Evolutionary conservation across 2,888 invertebrate species (phyloP), one percentile per base, ranked within the genome.

Genomic region (Dicroscelio sp.): DNA sequence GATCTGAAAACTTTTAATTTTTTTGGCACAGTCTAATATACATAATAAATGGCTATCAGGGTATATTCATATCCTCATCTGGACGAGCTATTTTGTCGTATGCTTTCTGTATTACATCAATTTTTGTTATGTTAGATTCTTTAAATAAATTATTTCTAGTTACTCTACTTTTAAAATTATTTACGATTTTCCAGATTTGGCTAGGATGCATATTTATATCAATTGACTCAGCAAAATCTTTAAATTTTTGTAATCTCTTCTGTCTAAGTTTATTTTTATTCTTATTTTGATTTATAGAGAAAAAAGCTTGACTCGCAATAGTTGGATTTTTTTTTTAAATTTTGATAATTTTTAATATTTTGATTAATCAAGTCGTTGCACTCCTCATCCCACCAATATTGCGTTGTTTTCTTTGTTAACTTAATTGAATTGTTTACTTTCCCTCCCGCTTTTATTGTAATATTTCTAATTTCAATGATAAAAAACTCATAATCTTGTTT

Each of bases 341-440:
- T 43, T 12, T 12, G 43, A 43, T 43, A 33, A 23, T 58, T 75
- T n/a, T 25, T n/a, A 52, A 52, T 75, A 27, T 55, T 75, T 55
- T 75, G n/a, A 8, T 75, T 33, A 4, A 55, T 58, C 14, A 20
- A 17, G 5, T 75, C 30, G 14, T 75, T 25, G 35, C 75, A 75
- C 23, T 75, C 75, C 1, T 75, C 58, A 55, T 75, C 35, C 75
- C 75, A 75, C 75, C 75, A 75, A 38, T 38, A 38, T 69, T 43
- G 69, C 17, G n/a, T 43, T 43, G 43, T 43, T 43, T 43, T 43
- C n/a, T n/a, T n/a, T n/a, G n/a, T n/a, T n/a, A n/a, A n/a, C n/a
- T n/a, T n/a, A n/a, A n/a, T n/a, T n/a, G n/a, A n/a, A 43, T 43
- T 14, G 43, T 12, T 14, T 43, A 43, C 43, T 43, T 43, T 43